A percentile compares a stretch with the other conserved stretches of the same genome.
Evolutionary conservation across 2,797 vertebrate genomes (phyloP).

Genomic region (Myotis planiceps): DNA sequence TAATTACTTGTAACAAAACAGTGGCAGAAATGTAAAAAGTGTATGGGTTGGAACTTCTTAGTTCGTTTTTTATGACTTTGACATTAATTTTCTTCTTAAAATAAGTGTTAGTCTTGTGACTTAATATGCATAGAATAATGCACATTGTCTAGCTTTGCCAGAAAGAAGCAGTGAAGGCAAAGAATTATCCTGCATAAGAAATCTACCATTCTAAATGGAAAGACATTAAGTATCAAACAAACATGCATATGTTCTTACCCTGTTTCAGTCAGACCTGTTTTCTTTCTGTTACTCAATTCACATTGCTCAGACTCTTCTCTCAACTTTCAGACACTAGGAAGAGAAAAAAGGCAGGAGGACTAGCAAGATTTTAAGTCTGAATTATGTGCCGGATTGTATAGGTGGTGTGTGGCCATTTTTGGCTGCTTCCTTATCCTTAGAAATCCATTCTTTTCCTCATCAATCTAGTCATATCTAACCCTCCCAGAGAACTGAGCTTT

Average conservation of each 20-base stretch:
- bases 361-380: not conserved
- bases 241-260: not conserved
- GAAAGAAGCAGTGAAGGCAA: not conserved
- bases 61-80: constrained; percentile 36
- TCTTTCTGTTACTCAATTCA: not conserved
- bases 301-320: not conserved
- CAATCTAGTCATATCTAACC: not conserved
- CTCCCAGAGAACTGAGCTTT: not conserved
- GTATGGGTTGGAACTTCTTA: not conserved
- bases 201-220: not conserved
- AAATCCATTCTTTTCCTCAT: not conserved
- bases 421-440: not conserved
- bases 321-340: not conserved
- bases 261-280: not conserved
- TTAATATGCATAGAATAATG: constrained; percentile 41
- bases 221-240: not conserved
- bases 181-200: constrained; percentile 7
- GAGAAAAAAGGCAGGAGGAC: not conserved
- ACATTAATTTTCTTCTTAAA: constrained; percentile 65
- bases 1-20: constrained; percentile 58
- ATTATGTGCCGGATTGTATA: not conserved
- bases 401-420: not conserved
- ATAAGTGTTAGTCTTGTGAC: constrained; percentile 40
- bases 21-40: constrained; percentile 9
- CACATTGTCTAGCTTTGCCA: not conserved